These are phyloP conservation scores for Periphyllus acericola DNA, from an alignment of 2,888 invertebrate species.

Conservation along the genomic window DNA sequence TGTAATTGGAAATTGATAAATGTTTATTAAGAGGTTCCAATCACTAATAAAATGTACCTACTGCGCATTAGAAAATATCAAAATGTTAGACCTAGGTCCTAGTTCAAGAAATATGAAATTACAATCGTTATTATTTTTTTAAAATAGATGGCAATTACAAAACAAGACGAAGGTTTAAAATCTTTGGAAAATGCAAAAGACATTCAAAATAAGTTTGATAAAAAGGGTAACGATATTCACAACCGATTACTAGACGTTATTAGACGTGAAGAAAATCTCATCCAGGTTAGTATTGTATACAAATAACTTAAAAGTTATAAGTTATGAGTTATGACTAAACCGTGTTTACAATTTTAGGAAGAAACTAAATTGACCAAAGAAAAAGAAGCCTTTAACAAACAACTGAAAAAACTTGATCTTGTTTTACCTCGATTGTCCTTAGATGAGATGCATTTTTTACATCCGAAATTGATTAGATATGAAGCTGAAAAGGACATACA, in stretches of 20 bases:
- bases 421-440: slow-evolving; percentile 42
- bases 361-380: slow-evolving; percentile 35
- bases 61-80: too few species aligned
- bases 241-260: slow-evolving; percentile 43
- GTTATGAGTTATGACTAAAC: background rate
- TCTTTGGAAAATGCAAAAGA: slow-evolving; percentile 55
- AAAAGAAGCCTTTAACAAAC: slow-evolving; percentile 26
- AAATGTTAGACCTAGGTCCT: too few species aligned
- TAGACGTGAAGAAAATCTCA: slow-evolving; percentile 40
- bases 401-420: slow-evolving; percentile 45
- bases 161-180: slow-evolving; percentile 56
- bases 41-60: too few species aligned
- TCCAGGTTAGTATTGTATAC: background rate
- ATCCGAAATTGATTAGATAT: slow-evolving; percentile 29
- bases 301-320: background rate
- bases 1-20: too few species aligned
- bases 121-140: background rate
- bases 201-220: slow-evolving; percentile 57
- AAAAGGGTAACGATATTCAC: slow-evolving; percentile 46
- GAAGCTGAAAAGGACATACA: slow-evolving; percentile 52
- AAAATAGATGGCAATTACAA: slow-evolving; percentile 47
- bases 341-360: slow-evolving; percentile 30
- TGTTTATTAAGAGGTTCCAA: too few species aligned
- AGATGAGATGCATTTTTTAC: slow-evolving; percentile 46
- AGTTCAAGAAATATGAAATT: background rate